These are phyloP conservation scores for Apogon talboti DNA, from an alignment of 2,797 vertebrate species.

Conservation along the genomic window DNA sequence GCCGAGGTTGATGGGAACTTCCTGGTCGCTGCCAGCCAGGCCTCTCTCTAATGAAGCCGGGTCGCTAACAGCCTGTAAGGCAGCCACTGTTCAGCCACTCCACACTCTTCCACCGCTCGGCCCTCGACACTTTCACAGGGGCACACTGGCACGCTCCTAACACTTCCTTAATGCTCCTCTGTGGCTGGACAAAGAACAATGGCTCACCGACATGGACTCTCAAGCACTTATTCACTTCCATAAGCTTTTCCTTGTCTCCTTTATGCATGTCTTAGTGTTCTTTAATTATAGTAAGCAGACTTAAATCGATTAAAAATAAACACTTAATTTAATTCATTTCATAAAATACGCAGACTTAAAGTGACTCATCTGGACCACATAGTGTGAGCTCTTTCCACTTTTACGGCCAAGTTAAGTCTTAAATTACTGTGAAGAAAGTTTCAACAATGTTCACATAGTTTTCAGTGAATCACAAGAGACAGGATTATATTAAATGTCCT, in stretches of 20 bases:
- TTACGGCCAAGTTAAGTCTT: constrained; percentile 18
- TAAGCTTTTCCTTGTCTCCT: constrained; percentile 59
- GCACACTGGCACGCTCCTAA: constrained; percentile 79
- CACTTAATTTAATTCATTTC: constrained; percentile 25
- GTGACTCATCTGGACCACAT: constrained; percentile 5
- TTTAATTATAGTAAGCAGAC: constrained; percentile 28
- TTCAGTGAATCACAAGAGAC: constrained; percentile 56
- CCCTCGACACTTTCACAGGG: constrained; percentile 77
- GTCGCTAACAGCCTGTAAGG: constrained; percentile 76
- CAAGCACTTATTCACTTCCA: constrained; percentile 67
- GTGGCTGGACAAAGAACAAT: constrained; percentile 81
- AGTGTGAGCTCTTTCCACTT: constrained; percentile 4
- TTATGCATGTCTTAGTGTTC: constrained; percentile 42
- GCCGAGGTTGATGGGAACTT: constrained; percentile 75
- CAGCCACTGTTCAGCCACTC: constrained; percentile 79
- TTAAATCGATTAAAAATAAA: constrained; percentile 36
- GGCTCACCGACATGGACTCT: constrained; percentile 62
- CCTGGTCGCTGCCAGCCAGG: constrained; percentile 74
- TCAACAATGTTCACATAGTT: constrained; percentile 40
- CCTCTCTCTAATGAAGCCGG: constrained; percentile 75
- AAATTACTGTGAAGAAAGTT: constrained; percentile 36
- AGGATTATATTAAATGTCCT: constrained; percentile 37
- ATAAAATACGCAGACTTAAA: constrained; percentile 22
- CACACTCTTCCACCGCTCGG: constrained; percentile 69
- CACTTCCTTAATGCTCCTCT: constrained; percentile 82